These are phyloP conservation scores for Laterallus jamaicensis DNA, from an alignment of 2,113 vertebrate genomes.

Conservation along the genomic window DNA sequence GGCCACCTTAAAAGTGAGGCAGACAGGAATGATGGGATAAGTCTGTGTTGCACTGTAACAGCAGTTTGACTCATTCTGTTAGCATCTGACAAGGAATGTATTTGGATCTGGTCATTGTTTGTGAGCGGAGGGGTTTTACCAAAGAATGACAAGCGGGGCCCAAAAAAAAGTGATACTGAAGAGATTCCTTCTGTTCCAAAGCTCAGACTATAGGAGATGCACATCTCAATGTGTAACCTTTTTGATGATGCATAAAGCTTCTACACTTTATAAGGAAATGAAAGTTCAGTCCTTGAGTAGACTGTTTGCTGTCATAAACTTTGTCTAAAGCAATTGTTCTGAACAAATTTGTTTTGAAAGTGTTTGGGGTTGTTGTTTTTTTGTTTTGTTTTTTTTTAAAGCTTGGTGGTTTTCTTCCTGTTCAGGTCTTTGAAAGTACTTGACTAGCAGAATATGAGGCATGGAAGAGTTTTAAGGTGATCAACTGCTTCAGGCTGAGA, in stretches of 20 bases:
- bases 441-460: slow-evolving; percentile 58
- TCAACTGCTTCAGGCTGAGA: slow-evolving; percentile 27
- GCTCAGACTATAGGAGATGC: neutral
- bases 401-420: neutral
- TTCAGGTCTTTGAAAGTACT: slow-evolving; percentile 58
- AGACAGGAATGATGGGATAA: neutral
- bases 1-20: neutral
- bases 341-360: neutral
- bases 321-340: neutral
- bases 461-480: slow-evolving; percentile 73
- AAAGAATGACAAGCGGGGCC: neutral
- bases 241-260: neutral
- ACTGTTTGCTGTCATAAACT: neutral
- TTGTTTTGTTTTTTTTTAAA: neutral
- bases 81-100: neutral
- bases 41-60: neutral
- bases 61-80: neutral
- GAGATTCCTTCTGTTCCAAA: neutral
- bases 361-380: neutral
- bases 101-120: neutral
- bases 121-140: neutral
- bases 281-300: neutral
- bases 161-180: neutral
- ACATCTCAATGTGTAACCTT: neutral
- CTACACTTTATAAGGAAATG: neutral